Evolutionary conservation across 2,797 vertebrate genomes (phyloP).

Genomic region (Choloepus didactylus): DNA sequence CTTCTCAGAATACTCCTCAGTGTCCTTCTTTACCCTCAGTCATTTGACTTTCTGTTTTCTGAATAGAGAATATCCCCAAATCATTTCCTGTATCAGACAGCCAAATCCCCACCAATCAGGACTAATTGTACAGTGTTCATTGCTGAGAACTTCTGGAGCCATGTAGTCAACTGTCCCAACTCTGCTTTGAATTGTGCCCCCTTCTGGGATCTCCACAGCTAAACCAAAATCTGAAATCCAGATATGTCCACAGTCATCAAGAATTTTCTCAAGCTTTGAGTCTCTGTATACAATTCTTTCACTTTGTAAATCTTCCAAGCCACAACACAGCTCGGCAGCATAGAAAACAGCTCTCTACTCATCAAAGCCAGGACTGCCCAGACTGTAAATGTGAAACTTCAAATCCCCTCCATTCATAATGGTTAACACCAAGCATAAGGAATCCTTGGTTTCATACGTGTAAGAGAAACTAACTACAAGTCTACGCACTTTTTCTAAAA

Average conservation of each 20-base stretch:
- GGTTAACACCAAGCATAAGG: conserved; percentile 81
- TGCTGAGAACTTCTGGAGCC: conserved; percentile 97
- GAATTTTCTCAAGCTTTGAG: no score
- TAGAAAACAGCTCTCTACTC: conserved; percentile 96
- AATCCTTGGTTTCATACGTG: conserved; percentile 95
- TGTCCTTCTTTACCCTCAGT: conserved; percentile 93
- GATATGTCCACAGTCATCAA: conserved; percentile 90
- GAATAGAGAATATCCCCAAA: conserved; percentile 95
- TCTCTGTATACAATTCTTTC: conserved; percentile 96
- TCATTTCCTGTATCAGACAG: conserved; percentile 96
- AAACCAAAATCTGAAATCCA: conserved; percentile 96
- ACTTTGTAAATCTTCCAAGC: conserved; percentile 94
- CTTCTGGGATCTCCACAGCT: conserved; percentile 95
- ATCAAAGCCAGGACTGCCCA: conserved; percentile 95
- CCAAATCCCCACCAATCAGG: conserved; percentile 97
- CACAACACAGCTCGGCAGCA: conserved; percentile 95
- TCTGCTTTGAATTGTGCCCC: conserved; percentile 92
- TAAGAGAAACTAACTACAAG: conserved; percentile 97
- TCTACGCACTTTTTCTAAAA: conserved; percentile 97
- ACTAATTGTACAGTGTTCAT: conserved; percentile 93
- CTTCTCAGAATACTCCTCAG: conserved; percentile 93
- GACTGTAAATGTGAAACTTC: conserved; percentile 97
- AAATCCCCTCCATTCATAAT: conserved; percentile 89
- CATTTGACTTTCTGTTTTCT: conserved; percentile 94
- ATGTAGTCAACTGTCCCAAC: conserved; percentile 97